These are phyloP conservation scores for Martes martes DNA, from an alignment of 2,113 vertebrate genomes.

Conservation along the genomic window DNA sequence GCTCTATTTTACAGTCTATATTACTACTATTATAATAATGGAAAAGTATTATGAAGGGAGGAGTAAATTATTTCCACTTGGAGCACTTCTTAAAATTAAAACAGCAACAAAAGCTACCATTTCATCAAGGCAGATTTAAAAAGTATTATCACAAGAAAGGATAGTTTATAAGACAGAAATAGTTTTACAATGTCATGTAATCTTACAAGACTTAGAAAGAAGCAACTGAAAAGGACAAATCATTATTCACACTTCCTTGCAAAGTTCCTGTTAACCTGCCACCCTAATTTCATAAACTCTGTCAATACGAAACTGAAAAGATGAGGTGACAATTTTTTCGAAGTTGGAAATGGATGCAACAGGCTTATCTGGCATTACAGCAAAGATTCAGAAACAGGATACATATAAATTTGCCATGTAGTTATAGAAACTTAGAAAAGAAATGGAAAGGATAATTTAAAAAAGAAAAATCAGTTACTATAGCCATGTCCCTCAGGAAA, in stretches of 20 bases:
- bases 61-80: neutral
- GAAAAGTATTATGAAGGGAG: neutral
- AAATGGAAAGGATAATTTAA: neutral
- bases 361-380: neutral
- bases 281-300: slow-evolving; percentile 58
- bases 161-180: slow-evolving; percentile 83
- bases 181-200: slow-evolving; percentile 80
- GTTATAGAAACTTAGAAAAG: neutral
- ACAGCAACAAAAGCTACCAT: slow-evolving; percentile 66
- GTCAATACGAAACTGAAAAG: neutral
- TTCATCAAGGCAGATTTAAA: slow-evolving; percentile 76
- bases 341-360: neutral
- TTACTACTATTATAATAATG: slow-evolving; percentile 22
- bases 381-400: neutral
- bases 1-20: neutral
- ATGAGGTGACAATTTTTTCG: neutral
- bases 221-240: slow-evolving; percentile 53
- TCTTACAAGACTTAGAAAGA: slow-evolving; percentile 79
- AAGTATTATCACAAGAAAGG: slow-evolving; percentile 75
- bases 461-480: slow-evolving; percentile 11
- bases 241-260: slow-evolving; percentile 76
- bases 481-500: neutral
- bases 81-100: slow-evolving; percentile 46
- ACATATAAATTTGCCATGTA: neutral
- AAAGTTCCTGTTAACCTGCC: slow-evolving; percentile 60